Base-by-base conservation (phyloP, 2,888 invertebrate genomes). In the Cephus pygmeus region DNA sequence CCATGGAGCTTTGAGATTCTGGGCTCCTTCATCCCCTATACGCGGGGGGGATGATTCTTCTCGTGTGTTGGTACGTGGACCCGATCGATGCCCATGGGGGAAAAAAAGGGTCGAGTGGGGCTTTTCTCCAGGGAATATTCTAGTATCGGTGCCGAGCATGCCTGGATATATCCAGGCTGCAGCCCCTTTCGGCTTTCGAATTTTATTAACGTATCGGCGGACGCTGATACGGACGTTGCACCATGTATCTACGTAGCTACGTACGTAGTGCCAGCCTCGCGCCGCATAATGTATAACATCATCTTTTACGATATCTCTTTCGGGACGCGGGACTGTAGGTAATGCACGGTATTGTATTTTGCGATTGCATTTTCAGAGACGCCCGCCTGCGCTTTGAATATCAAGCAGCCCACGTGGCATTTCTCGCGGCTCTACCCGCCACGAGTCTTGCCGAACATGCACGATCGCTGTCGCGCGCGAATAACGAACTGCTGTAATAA, bases 351-450 rank as follows among this genome's bases (percentile, higher is more conserved):
- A 90, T 90, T 90, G 91, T 90, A 89, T 90, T 90, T 89, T 89
- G 89, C 90, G 89, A 91, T 90, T 90, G 90, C 89, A 89, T 91
- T 91, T 89, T 90, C 89, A 87, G 87, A 89, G 88, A 90, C 88
- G 89, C 88, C 87, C 87, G 88, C 85, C 86, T 84, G 86, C 88
- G 87, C 74, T 90, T 90, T 90, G 90, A 90, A 91, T 91, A 90
- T 87, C 90, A 91, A 91, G 88, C 88, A 87, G 86, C 84, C 79
- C 76, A 56, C 30, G 36, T 76, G 73, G 78, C n/a, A 3, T n/a
- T 35, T 74, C 74, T 36, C n/a, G 74, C 35, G 35, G 30, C 12
- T 9, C 23, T 4, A 0, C 74, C 34, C 69, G 71, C 75, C 71
- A 33, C 71, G 71, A 23, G 31, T 23, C 71, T 31, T 12, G 15